Base-by-base conservation (phyloP, 2,888 invertebrate genomes). In the Nycteola revayana region DNA sequence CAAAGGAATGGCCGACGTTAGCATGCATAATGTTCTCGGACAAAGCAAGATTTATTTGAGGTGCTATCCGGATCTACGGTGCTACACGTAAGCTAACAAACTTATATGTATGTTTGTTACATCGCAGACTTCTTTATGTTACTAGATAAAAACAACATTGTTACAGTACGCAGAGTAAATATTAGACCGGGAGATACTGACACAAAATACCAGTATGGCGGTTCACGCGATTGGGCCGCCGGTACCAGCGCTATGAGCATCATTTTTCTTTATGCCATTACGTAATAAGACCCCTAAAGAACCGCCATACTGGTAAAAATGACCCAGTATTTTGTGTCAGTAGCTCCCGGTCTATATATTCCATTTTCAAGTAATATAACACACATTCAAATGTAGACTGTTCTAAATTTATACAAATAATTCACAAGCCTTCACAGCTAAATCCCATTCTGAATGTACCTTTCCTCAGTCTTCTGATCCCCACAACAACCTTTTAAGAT, bases 11-110 rank as follows among this genome's bases (percentile, higher is more conserved):
- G 66, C 61, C 58, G 50, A 58, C 54, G 68, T 75, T 72, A 74
- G 75, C 75, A 74, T 80, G 70, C 71, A 76, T 80, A 79, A 81
- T 79, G 69, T 61, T 61, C 59, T 66, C 55, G 75, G 73, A 77
- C 78, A 77, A 76, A 77, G 75, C 75, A 68, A 77, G 76, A 81
- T 84, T 79, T 82, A 82, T 80, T 61, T 63, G 60, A 67, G 64
- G 64, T 64, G 65, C 57, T 63, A 47, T 54, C 58, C 56, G 64
- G 65, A 66, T 67, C 59, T 60, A 41, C 50, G 39, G 45, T 46
- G 46, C 32, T 42, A 35, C 50, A 56, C 49, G 51, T 36, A 35
- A 55, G 47, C 43, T 57, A 53, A 58, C 53, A 53, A 34, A 48
- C 44, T 60, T 54, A 41, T 40, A 58, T 42, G 37, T 37, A 39